Base-by-base conservation (phyloP, 1,140 invertebrate species). In the Nomia melanderi region DNA sequence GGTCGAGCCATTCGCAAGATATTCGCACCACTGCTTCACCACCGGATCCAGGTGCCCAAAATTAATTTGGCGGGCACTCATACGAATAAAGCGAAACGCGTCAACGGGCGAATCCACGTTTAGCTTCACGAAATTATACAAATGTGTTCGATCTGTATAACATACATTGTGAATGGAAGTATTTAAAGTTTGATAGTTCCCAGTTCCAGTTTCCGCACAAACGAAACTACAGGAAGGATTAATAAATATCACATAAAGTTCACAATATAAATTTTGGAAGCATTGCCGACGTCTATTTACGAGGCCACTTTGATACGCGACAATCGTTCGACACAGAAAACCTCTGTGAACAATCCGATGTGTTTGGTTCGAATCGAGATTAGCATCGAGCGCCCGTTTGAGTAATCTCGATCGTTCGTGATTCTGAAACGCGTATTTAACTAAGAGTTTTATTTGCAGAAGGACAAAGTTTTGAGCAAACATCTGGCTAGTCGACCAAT, bases 391-490 rank as follows among this genome's bases (percentile, higher is more conserved):
- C 41, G 29, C 29, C 60, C 6, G 33, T 27, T 17, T 25, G 47
- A 11, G 7, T 41, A 54, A 74, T 74, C 60, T 56, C 17, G 11
- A 71, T 74, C 41, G 41, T 29, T 54, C 39, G 3, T 36, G 27
- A 9, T 59, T 5, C 29, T 71, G 36, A 31, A 60, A 60, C 36
- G 25, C 57, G 39, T 64, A 36, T 64, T 53, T 60, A 25, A 8
- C 70, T 11, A n/a, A 9, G 33, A 73, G 72, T 74, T 74, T 74
- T 66, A 74, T 74, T 74, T 27, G 62, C 1, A 12, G 33, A n/a
- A 3, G 25, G 14, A n/a, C 47, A 23, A 65, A 66, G 71, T 74
- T 74, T 20, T 25, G 20, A 25, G 12, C 71, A 33, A 64, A 65
- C 39, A 65, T 74, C 31, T 14, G 4, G 7, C 44, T 1, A 25